Conservation (phyloP, 2,113 vertebrate genomes). For the Anas platyrhynchos region DNA sequence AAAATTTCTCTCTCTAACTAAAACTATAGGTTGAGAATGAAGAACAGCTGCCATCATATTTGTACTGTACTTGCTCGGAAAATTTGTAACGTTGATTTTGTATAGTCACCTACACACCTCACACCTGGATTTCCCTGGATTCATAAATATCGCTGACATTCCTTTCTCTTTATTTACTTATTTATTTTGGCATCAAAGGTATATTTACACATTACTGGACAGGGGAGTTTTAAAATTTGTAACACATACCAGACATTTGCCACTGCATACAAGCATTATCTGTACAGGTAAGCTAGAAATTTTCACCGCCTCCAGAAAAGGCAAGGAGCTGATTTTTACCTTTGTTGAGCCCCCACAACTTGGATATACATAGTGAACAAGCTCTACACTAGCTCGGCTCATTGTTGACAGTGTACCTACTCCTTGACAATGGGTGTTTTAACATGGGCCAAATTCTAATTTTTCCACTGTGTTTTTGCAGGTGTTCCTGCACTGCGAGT, state of each 20-base stretch:
- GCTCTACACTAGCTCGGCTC: neutral
- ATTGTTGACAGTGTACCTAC: neutral
- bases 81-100: neutral
- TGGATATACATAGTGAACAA: neutral
- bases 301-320: neutral
- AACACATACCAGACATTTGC: neutral
- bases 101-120: neutral
- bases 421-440: neutral
- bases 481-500: neutral
- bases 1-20: neutral
- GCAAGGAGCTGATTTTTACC: neutral
- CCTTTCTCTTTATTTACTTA: neutral
- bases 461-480: neutral
- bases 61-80: neutral
- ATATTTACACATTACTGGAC: neutral
- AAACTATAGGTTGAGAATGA: neutral
- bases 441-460: neutral
- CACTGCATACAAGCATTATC: neutral
- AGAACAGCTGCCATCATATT: neutral
- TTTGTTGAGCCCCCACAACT: neutral
- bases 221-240: neutral
- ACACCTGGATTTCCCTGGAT: neutral
- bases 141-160: neutral
- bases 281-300: neutral
- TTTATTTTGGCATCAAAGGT: neutral